phyloP scores from a whole-genome alignment of 2,888 invertebrate species.

The Rambutsinella grinnellia region DNA sequence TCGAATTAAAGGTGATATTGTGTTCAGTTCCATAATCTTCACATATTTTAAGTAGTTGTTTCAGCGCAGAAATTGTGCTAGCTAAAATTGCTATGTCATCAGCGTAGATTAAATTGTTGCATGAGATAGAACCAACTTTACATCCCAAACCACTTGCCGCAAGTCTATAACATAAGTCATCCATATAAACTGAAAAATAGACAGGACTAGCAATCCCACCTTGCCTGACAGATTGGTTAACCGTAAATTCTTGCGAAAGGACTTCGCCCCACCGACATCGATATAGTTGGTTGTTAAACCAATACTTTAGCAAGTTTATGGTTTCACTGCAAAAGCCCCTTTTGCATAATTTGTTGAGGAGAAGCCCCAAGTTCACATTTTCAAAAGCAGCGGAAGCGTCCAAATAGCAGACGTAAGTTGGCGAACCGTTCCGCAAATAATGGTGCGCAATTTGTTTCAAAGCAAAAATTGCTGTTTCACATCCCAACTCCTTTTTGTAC shows the following conservation, averaged over 20 bases:
- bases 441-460: constrained; percentile 18
- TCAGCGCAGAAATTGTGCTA: constrained; percentile 5
- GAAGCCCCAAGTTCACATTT: not conserved
- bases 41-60: constrained; percentile 7
- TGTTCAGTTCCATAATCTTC: constrained; percentile 15
- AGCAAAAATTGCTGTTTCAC: constrained; percentile 20
- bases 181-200: constrained; percentile 14
- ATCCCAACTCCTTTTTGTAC: constrained; percentile 20
- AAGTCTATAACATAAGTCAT: constrained; percentile 4
- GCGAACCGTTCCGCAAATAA: not conserved
- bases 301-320: not conserved
- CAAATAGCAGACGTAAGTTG: constrained; percentile 22
- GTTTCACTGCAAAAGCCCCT: not conserved
- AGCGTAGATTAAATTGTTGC: constrained; percentile 11
- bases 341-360: constrained; percentile 1
- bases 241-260: constrained; percentile 1
- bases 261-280: not conserved
- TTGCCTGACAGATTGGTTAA: constrained; percentile 12
- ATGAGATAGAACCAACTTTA: not conserved
- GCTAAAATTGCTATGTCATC: constrained; percentile 12
- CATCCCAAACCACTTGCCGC: constrained; percentile 2
- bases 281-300: constrained; percentile 19
- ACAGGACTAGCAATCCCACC: constrained; percentile 10
- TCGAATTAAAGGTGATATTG: constrained; percentile 13
- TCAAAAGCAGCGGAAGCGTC: constrained; percentile 25